Base-by-base conservation (phyloP, 2,797 vertebrate genomes). In the Loris lydekkerianus region DNA sequence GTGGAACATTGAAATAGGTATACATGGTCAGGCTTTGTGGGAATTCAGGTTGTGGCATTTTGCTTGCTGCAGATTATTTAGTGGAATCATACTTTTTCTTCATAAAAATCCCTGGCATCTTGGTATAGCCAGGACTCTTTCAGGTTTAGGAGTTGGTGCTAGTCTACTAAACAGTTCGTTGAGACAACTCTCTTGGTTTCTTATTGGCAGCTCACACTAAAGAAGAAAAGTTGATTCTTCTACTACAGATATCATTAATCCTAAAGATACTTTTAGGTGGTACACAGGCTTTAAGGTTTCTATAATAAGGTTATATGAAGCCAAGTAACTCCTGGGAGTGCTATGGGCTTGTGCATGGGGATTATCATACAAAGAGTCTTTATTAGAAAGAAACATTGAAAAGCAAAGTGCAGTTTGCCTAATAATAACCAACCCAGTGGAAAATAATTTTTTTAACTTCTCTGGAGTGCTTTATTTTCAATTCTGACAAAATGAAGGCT, bases 381-480 rank as follows among this genome's bases (percentile, higher is more conserved):
- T 75, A 70, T 90, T 63, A 87, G 81, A 95, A 91, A 78, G 81
- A 95, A 91, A 78, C 82, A 89, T 81, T 87, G 46, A 89, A 93
- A 96, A 94, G 13, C 61, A 80, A 88, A 94, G 23, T 89, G 11
- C n/a, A 96, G 58, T 89, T 87, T 95, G 31, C 49, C 73, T 82
- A 72, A 70, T 91, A 92, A 92, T 53, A 67, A 13, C 20, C 70
- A 58, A 84, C 7, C 61, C 46, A 88, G 18, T 89, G 73, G 72
- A 72, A 92, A 94, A 92, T 5, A 93, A 82, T 73, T 76, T 40
- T 31, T 92, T 95, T 86, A 87, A 94, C 53, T 96, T 82, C 85
- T 93, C 84, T 86, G 92, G 69, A 46, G 58, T 76, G 40, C 69
- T 97, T 97, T 93, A 93, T 87, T 89, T 63, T 90, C 60, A 88